Evolutionary conservation across 2,113 vertebrate genomes (phyloP).

Genomic region (Cyprinodon brontotheroides): DNA sequence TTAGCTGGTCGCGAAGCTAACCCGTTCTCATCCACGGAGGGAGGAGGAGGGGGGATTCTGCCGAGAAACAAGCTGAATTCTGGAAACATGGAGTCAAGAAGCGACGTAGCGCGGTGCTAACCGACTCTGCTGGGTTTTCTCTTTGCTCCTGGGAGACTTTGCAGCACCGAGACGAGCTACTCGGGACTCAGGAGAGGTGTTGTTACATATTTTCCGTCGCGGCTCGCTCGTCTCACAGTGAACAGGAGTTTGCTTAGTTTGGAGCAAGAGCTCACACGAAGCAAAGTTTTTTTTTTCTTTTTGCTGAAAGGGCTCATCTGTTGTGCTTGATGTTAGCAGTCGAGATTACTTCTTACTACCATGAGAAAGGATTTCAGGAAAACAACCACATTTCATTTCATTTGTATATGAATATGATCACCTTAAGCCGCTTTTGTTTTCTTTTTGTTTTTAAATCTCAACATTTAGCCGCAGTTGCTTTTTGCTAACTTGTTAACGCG

Average conservation of each 20-base stretch:
- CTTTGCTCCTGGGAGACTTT: constrained; percentile 31
- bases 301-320: constrained; percentile 69
- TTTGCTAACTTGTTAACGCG: constrained; percentile 40
- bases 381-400: not conserved
- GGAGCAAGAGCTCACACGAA: constrained; percentile 65
- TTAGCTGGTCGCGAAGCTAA: constrained; percentile 68
- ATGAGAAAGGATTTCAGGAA: constrained; percentile 12
- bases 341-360: constrained; percentile 27
- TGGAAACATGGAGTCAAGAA: constrained; percentile 81
- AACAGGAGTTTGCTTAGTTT: constrained; percentile 73
- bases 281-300: constrained; percentile 73
- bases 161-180: constrained; percentile 25
- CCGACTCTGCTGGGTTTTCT: constrained; percentile 45
- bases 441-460: not conserved
- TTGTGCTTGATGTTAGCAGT: constrained; percentile 71
- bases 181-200: constrained; percentile 29
- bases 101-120: constrained; percentile 59
- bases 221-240: constrained; percentile 35
- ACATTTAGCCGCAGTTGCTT: constrained; percentile 37
- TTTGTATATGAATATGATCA: not conserved
- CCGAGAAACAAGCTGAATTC: constrained; percentile 65
- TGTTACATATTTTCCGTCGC: constrained; percentile 37
- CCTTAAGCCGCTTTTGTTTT: not conserved
- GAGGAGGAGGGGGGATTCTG: constrained; percentile 54
- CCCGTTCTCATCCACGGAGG: constrained; percentile 64